These are phyloP conservation scores for Somateria mollissima DNA, from an alignment of 2,797 vertebrate species.

Conservation along the genomic window DNA sequence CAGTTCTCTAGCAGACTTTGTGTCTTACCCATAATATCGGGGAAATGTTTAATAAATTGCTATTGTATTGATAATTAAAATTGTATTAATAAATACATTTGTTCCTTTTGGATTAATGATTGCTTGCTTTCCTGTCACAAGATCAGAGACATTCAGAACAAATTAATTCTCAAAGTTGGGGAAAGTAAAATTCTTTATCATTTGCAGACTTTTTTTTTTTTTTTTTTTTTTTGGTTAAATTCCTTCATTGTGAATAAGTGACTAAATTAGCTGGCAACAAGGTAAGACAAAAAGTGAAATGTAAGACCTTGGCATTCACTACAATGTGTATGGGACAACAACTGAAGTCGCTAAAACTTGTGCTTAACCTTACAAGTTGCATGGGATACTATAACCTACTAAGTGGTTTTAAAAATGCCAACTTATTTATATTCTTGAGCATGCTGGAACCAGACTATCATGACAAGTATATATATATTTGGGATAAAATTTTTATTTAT, in stretches of 20 bases:
- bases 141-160: background rate
- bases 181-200: background rate
- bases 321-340: background rate
- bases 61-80: background rate
- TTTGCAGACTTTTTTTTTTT: background rate
- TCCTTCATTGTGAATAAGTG: background rate
- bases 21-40: background rate
- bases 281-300: background rate
- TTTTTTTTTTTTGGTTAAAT: background rate
- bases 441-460: constrained; percentile 35
- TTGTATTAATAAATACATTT: background rate
- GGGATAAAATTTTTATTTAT: constrained; percentile 32
- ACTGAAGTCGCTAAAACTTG: background rate
- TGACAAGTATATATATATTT: constrained; percentile 20
- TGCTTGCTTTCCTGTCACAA: background rate
- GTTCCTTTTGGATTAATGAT: background rate
- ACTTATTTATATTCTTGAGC: background rate
- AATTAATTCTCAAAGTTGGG: background rate
- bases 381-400: background rate
- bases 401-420: background rate
- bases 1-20: background rate
- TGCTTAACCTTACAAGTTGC: background rate
- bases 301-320: background rate
- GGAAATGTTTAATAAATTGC: background rate
- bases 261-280: background rate